Evolutionary conservation across 2,888 invertebrate species (phyloP).

Genomic region (Cyclophora punctaria): DNA sequence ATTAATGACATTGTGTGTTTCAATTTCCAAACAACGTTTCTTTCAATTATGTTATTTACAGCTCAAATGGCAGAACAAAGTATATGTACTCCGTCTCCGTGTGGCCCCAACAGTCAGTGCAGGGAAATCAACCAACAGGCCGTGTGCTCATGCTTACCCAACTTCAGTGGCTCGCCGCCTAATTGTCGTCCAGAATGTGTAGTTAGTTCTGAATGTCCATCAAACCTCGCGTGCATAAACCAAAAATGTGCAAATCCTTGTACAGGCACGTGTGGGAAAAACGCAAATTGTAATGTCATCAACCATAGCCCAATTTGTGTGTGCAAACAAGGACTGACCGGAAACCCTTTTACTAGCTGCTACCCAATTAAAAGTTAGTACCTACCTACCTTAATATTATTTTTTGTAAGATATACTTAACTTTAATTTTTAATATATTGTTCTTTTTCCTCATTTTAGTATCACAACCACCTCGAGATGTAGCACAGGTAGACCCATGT

Average conservation of each 20-base stretch:
- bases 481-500: slow-evolving; percentile 71
- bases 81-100: slow-evolving; percentile 75
- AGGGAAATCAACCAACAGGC: slow-evolving; percentile 81
- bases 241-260: slow-evolving; percentile 83
- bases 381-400: neutral
- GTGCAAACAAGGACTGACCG: slow-evolving; percentile 81
- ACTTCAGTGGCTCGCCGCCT: slow-evolving; percentile 80
- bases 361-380: slow-evolving; percentile 71
- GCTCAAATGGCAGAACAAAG: slow-evolving; percentile 33
- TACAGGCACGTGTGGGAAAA: slow-evolving; percentile 75
- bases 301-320: slow-evolving; percentile 85
- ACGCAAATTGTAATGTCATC: slow-evolving; percentile 77
- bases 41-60: slow-evolving; percentile 24
- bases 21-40: neutral
- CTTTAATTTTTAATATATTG: neutral
- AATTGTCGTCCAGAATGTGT: slow-evolving; percentile 83
- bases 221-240: slow-evolving; percentile 79
- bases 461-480: slow-evolving; percentile 40
- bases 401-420: neutral
- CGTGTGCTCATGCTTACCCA: slow-evolving; percentile 80
- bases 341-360: slow-evolving; percentile 86
- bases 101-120: slow-evolving; percentile 86
- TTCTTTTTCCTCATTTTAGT: slow-evolving; percentile 32
- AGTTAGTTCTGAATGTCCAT: slow-evolving; percentile 79
- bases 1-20: no score